Evolutionary conservation across 2,888 invertebrate genomes (phyloP), one percentile per base, ranked within the genome.

Genomic region (Leucophenga montana): DNA sequence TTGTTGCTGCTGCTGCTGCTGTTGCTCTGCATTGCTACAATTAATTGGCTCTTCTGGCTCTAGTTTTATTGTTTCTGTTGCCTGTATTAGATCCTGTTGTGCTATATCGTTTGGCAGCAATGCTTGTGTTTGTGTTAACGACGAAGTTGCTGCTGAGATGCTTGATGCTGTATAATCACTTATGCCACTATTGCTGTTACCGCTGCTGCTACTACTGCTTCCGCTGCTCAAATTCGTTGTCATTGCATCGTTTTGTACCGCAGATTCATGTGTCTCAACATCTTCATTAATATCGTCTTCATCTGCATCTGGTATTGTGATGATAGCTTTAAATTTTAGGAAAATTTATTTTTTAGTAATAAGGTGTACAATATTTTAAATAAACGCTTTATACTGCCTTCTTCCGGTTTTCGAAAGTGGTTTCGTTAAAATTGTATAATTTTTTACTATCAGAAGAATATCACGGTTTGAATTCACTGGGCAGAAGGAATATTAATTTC

Each of bases 91-190:
- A 14, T 78, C 61, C 13, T 59, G 69, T 54, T 22, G 65, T 61
- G 33, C 16, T 27, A n/a, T n/a, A 8, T 33, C 4, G 48, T 4
- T 4, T 56, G 22, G 56, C 22, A 31, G 6, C 6, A 9, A 71
- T 74, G 13, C 68, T 59, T 27, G 80, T 77, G 33, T 75, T 79
- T 50, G 75, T 68, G 1, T 73, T 61, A 20, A 54, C 27, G 79
- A 80, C 14, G 81, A 74, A 48, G 75, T 70, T 59, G 71, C 72
- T 31, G 79, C 79, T 16, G 84, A 85, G 69, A 76, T 77, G 68
- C 74, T 75, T 27, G 74, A 69, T 16, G 69, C 22, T 11, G 54
- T 22, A 13, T 18, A 20, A 18, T 18, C 54, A 18, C 18, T 20
- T 18, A 18, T 54, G 20, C 22, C 22, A 54, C 22, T 54, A 20